These are phyloP conservation scores for Rhabdomys pumilio DNA, from an alignment of 2,797 vertebrate species.

Conservation along the genomic window DNA sequence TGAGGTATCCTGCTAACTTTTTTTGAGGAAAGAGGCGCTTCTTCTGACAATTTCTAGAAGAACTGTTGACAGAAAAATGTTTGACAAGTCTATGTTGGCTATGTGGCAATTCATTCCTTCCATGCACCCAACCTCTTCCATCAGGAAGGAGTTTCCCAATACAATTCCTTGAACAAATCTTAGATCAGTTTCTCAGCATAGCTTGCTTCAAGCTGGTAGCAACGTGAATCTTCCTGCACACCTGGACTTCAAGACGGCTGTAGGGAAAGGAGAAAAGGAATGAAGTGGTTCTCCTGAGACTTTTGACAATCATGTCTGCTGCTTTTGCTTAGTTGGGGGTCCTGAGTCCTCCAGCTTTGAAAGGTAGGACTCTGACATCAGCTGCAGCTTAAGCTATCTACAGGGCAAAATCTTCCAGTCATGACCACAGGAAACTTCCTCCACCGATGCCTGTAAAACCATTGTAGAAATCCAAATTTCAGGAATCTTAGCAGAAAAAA, in stretches of 20 bases:
- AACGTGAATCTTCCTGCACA: not conserved
- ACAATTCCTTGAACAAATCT: not conserved
- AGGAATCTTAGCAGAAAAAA: not conserved
- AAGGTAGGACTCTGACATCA: not conserved
- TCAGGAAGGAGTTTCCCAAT: not conserved
- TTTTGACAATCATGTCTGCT: not conserved
- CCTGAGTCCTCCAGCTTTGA: not conserved
- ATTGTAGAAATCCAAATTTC: constrained; percentile 8
- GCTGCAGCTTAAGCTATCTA: not conserved
- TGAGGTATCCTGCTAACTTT: too few relatives aligned
- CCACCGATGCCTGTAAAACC: not conserved
- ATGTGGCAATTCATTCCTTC: not conserved
- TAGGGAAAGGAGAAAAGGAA: not conserved
- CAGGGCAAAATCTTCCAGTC: not conserved
- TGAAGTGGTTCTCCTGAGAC: not conserved
- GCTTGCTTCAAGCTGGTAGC: rapidly evolving
- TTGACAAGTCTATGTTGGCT: not conserved
- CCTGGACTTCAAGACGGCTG: not conserved
- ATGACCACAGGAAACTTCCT: not conserved
- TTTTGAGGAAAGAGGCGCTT: not conserved
- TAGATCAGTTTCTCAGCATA: not conserved
- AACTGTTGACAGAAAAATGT: not conserved
- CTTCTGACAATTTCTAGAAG: not conserved
- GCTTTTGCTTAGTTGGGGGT: not conserved
- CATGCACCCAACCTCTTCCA: not conserved